Percentiles rank a stretch among this genome's conserved stretches.
These are phyloP conservation scores for Dolichallabes microphthalmus DNA, from an alignment of 2,113 vertebrate species.

Conservation along the genomic window DNA sequence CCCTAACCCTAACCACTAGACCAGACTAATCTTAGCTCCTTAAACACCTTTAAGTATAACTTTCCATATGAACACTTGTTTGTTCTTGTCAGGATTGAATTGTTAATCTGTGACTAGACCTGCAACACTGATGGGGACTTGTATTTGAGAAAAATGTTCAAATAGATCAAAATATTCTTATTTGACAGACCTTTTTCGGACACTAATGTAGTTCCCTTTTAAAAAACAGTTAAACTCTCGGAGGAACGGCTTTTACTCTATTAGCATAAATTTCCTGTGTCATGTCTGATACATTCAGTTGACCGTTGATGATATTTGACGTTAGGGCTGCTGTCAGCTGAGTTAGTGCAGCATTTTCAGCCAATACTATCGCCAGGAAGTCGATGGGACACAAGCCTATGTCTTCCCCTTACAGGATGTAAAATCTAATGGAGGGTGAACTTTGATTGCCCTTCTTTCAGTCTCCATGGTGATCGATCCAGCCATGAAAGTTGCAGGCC, in stretches of 20 bases:
- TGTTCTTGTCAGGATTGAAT: not conserved
- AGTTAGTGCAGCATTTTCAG: slow-evolving; percentile 6
- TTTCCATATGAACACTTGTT: not conserved
- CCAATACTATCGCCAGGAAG: slow-evolving; percentile 20
- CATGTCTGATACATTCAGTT: not conserved
- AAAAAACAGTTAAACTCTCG: not conserved
- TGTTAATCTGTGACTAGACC: not conserved
- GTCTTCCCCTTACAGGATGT: slow-evolving; percentile 34
- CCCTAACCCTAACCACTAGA: not conserved
- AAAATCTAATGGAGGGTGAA: slow-evolving; percentile 42
- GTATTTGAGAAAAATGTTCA: slow-evolving; percentile 6
- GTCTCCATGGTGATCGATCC: slow-evolving; percentile 47
- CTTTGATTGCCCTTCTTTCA: slow-evolving; percentile 40
- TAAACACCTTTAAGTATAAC: not conserved
- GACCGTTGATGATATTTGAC: not conserved
- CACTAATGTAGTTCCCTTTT: not conserved
- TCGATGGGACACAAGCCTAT: slow-evolving; percentile 23
- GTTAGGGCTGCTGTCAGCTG: not conserved
- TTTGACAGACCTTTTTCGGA: not conserved
- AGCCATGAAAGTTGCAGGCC: slow-evolving; percentile 16
- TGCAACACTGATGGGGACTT: not conserved
- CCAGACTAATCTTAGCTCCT: not conserved
- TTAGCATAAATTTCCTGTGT: not conserved
- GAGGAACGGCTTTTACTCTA: not conserved
- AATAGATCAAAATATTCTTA: slow-evolving; percentile 2